These are phyloP conservation scores for Thysanoteuthis rhombus DNA, from an alignment of 2,888 invertebrate species.

Conservation along the genomic window DNA sequence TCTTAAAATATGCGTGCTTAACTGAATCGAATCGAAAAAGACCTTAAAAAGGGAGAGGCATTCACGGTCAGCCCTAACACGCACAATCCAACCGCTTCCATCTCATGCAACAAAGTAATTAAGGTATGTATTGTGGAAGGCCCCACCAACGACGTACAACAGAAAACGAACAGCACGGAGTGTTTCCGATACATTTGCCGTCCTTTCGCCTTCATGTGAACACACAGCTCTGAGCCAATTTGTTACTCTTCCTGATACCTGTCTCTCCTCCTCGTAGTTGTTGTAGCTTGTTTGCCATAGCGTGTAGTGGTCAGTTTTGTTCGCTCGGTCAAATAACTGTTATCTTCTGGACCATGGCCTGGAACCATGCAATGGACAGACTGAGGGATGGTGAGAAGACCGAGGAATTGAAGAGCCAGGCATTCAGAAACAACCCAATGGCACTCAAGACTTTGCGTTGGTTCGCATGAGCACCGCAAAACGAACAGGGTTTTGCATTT, in stretches of 20 bases:
- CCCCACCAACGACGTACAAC: background rate
- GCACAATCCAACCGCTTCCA: background rate
- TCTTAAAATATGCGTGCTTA: background rate
- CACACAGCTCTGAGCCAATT: background rate
- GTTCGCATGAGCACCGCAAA: too few relatives aligned
- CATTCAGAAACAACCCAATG: background rate
- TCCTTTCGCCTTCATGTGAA: background rate
- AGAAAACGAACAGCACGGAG: background rate
- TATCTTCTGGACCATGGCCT: background rate
- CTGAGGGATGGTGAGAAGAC: background rate
- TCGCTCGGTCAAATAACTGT: background rate
- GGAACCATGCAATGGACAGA: background rate
- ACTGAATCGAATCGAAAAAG: background rate
- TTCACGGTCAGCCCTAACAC: background rate
- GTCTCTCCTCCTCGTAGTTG: background rate
- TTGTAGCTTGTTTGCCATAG: background rate
- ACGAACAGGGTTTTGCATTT: too few relatives aligned
- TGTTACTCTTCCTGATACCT: background rate
- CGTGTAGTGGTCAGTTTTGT: background rate
- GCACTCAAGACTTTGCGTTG: background rate
- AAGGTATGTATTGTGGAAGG: background rate
- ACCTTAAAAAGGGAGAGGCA: background rate
- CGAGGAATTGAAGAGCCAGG: background rate
- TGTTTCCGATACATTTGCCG: background rate
- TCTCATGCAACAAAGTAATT: background rate